Base-by-base conservation (phyloP, 2,797 vertebrate species). In the Anolis apletophallus region DNA sequence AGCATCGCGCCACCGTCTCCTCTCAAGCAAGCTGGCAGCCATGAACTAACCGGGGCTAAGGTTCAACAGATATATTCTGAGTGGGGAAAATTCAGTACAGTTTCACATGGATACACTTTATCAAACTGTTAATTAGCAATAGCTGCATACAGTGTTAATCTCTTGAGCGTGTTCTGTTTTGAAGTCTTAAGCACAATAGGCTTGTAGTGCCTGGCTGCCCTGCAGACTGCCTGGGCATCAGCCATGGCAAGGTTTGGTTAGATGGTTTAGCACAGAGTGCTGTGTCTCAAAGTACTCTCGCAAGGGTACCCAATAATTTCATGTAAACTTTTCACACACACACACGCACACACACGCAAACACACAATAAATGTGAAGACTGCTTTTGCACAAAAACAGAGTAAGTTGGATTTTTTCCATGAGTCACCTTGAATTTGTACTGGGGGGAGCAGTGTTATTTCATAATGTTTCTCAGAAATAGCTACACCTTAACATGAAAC, bases 101-200 rank as follows among this genome's bases (percentile, higher is more conserved):
- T 52, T 36, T 83, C 59, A 57, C 26, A 59, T 64, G 73, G 11
- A 69, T 29, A 74, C 50, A 64, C 68, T 84, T 87, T 88, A 91
- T 85, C 79, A 91, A 94, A 90, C 90, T 92, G 81, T 93, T 93
- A 91, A 91, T 89, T 92, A 95, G 93, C 92, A 94, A 92, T 94
- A 93, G 87, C 93, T 91, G 88, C 87, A 91, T 91, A 89, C 91
- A 92, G 91, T 92, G 92, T 94, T 91, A 80, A 90, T 95, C 93
- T 95, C 92, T 85, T 85, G 87, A 91, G 91, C 92, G 86, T 91
- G 91, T 86, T 94, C 89, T 95, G 64, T 95, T 95, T 91, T 77
- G 88, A 95, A 91, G 93, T 95, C 93, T 93, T 93, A 96, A 96
- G 95, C 95, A 95, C 95, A 97, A 96, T 88, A 91, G 91, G 84